Conservation (phyloP, 2,113 vertebrate genomes). For the Glaucidium brasilianum region DNA sequence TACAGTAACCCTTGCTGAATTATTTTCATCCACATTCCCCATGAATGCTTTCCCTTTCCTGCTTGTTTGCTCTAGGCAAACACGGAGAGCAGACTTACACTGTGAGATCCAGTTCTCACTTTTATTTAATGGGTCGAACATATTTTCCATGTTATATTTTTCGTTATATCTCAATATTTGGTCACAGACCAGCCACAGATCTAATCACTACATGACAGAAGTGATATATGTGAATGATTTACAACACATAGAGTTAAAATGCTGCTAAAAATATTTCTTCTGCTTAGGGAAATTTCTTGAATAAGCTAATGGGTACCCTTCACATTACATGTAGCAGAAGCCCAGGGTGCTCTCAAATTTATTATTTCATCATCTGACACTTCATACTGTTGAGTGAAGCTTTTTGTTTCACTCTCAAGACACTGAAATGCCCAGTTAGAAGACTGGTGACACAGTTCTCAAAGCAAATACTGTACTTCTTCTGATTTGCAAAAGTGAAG, state of each 20-base stretch:
- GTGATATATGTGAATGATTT: not conserved
- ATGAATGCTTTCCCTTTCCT: not conserved
- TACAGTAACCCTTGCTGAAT: constrained; percentile 4
- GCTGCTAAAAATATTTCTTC: not conserved
- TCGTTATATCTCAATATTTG: constrained; percentile 7
- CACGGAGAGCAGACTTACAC: not conserved
- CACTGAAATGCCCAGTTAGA: not conserved
- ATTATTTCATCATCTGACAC: not conserved
- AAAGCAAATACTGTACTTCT: not conserved
- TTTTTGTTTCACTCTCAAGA: not conserved
- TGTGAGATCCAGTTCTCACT: not conserved
- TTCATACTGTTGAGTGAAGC: not conserved
- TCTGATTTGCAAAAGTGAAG: not conserved
- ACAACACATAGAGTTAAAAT: not conserved
- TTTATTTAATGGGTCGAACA: not conserved
- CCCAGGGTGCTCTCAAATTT: not conserved
- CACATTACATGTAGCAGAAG: not conserved
- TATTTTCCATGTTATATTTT: not conserved
- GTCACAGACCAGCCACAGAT: not conserved
- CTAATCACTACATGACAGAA: not conserved
- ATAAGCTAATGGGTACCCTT: not conserved
- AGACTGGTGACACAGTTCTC: not conserved
- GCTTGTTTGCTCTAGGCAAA: constrained; percentile 19
- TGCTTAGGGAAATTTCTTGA: not conserved
- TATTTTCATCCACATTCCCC: constrained; percentile 25